Evolutionary conservation across 2,888 invertebrate species (phyloP).

Genomic region (Melikaiella ostensackeni): DNA sequence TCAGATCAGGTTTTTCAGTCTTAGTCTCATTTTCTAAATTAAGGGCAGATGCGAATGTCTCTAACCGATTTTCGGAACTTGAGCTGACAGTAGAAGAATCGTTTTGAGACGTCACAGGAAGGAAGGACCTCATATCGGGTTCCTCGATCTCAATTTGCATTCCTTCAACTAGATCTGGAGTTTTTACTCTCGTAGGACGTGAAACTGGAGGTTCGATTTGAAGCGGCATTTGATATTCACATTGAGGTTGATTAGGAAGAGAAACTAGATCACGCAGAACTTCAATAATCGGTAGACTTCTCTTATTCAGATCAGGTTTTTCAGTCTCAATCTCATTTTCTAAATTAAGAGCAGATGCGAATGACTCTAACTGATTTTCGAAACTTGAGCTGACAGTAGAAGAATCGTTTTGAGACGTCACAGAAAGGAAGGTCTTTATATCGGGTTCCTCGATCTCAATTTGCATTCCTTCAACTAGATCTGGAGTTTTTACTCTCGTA

Average conservation of each 20-base stretch:
- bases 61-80: too few species aligned
- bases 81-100: too few species aligned
- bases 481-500: too few species aligned
- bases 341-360: too few species aligned
- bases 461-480: not conserved
- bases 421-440: not conserved
- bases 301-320: too few species aligned
- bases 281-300: not conserved
- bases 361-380: too few species aligned
- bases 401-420: not conserved
- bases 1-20: too few species aligned
- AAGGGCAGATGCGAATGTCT: too few species aligned
- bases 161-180: not conserved
- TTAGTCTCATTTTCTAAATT: too few species aligned
- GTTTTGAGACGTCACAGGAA: not conserved
- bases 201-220: not conserved
- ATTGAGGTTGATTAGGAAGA: not conserved
- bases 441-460: slow-evolving; percentile 8
- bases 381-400: too few species aligned
- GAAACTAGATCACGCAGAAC: not conserved
- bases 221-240: not conserved
- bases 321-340: too few species aligned
- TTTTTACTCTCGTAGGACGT: too few species aligned
- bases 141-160: slow-evolving; percentile 19
- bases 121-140: not conserved